Evolutionary conservation across 2,888 invertebrate species (phyloP), one percentile per base, ranked within the genome.

Genomic region (Drosophila merina): DNA sequence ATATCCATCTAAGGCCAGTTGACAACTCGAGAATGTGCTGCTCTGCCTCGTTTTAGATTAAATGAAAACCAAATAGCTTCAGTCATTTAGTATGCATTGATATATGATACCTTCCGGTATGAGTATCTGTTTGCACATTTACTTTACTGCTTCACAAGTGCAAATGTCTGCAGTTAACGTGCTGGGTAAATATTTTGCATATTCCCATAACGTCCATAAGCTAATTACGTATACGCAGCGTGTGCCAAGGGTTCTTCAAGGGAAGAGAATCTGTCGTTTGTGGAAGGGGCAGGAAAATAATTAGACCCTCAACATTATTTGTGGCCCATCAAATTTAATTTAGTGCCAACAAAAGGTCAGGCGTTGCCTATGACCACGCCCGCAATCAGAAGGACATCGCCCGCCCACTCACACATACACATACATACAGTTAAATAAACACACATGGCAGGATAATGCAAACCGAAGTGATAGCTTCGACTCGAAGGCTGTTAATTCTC

Each of bases 301-400:
- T 83, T 83, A 83, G 86, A 87, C 87, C 78, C 79, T 87, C 82
- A 74, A 86, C 88, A 75, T 87, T 87, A 83, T 83, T 83, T 83
- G 82, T 83, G 62, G 87, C 72, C 88, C 85, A 83, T 83, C 87
- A 87, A 83, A 83, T 87, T 83, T 87, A 83, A 83, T 83, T 83
- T 87, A 83, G 72, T 82, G 75, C 79, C 59, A 68, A 64, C 70
- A 63, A 78, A 71, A 73, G 72, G 55, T 54, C 54, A 60, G 70
- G 56, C 81, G 57, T 74, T 74, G 57, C 68, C 78, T 33, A 64
- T 67, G 71, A 44, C 70, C 75, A 79, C 77, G 77, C 79, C 84
- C 44, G 8, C 68, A 58, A 64, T 56, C 52, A 14, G 36, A 31
- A 31, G 57, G 50, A 51, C 62, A 49, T 44, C 42, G 31, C 14